Base-by-base conservation (phyloP, 2,888 invertebrate genomes). In the Blastobasis adustella region DNA sequence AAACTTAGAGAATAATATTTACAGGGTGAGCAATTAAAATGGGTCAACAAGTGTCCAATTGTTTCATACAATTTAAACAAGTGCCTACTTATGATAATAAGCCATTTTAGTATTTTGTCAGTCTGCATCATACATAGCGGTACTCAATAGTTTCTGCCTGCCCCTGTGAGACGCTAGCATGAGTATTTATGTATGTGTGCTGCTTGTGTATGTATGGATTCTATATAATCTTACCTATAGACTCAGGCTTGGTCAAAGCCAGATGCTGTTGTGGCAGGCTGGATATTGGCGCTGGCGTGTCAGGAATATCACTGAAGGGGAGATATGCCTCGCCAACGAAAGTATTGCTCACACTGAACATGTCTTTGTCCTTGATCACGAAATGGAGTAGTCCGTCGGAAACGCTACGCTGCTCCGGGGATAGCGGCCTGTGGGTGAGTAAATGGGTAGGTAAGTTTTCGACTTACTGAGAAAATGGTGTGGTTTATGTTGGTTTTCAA, bases 311-410 rank as follows among this genome's bases (percentile, higher is more conserved):
- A 56, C 90, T 91, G 79, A 98, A 94, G 64, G 94, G 91, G 40
- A 98, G 76, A 80, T 96, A 98, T 44, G 96, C 96, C 83, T 99
- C 99, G 6, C 98, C 98, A 60, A 98, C 94, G 84, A 98, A 98
- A 71, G 97, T 96, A 77, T 97, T 97, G 65, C 93, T 92, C 75
- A 97, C 92, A 50, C 96, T 94, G 79, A 98, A 92, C 80, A 98
- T 93, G 81, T 99, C 98, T 79, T 97, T 97, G 83, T 99, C 99
- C 89, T 99, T 99, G 9, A 99, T 91, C 59, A 96, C 95, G 71
- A 99, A 95, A 59, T 95, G 91, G 52, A 99, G 79, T 59, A 97
- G 82, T 0, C 93, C 96, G 61, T 95, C 92, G 42, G 91, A 71
- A 6, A 90, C 67, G 42, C 85, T 84, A 50, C 92, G 92, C 76